These are phyloP conservation scores for Cheilosia grossa DNA, from an alignment of 2,888 invertebrate genomes.

Conservation along the genomic window DNA sequence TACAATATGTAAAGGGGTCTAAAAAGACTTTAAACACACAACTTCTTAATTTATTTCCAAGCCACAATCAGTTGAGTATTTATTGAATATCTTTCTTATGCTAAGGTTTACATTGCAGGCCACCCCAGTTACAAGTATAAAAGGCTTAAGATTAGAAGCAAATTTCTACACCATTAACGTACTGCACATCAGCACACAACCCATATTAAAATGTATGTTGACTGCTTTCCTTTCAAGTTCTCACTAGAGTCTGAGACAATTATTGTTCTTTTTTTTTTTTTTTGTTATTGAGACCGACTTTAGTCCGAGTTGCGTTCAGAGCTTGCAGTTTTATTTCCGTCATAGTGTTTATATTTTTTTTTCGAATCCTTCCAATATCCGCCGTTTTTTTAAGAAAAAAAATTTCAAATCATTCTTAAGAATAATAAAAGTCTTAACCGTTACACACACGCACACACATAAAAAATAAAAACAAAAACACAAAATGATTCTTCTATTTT, in stretches of 20 bases:
- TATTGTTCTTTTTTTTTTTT: too few species aligned
- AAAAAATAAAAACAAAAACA: conserved; percentile 39
- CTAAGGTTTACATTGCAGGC: too few species aligned
- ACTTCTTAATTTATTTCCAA: too few species aligned
- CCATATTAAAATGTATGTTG: neutral
- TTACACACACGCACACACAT: neutral
- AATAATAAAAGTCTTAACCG: neutral
- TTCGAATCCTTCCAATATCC: conserved; percentile 55
- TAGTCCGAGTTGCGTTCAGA: conserved; percentile 13
- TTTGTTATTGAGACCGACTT: neutral
- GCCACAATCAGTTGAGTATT: too few species aligned
- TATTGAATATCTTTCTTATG: too few species aligned
- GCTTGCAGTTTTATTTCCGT: conserved; percentile 12
- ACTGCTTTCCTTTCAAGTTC: neutral
- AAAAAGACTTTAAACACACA: too few species aligned
- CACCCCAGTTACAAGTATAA: too few species aligned
- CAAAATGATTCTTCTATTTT: conserved; percentile 62
- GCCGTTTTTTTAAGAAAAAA: conserved; percentile 19
- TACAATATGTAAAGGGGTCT: too few species aligned
- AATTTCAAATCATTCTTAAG: neutral
- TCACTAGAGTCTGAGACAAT: neutral
- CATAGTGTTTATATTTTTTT: conserved; percentile 20
- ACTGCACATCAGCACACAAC: too few species aligned
- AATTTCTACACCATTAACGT: too few species aligned
- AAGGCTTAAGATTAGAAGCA: too few species aligned